phyloP scores from a whole-genome alignment of 2,113 vertebrate genomes.

The Montifringilla adamsi region DNA sequence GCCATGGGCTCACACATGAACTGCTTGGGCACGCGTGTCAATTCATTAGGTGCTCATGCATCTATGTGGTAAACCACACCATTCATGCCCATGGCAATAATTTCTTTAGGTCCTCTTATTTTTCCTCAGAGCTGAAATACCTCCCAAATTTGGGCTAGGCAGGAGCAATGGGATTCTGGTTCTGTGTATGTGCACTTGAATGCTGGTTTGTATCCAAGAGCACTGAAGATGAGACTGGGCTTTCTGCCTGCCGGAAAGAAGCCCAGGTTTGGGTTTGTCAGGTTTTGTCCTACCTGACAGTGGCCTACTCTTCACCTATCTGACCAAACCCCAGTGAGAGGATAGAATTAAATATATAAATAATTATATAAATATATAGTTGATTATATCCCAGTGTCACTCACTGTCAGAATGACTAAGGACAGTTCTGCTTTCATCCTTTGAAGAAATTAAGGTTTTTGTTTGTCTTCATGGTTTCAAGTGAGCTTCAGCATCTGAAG shows the following conservation, averaged over 20 bases:
- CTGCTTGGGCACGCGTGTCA: rapidly evolving
- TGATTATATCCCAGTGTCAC: not conserved
- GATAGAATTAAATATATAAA: not conserved
- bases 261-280: not conserved
- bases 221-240: not conserved
- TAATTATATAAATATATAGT: not conserved
- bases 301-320: not conserved
- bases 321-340: not conserved
- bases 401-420: not conserved
- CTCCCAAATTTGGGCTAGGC: not conserved
- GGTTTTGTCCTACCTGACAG: not conserved
- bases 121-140: not conserved
- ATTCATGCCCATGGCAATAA: not conserved
- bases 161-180: not conserved
- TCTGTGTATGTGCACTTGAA: rapidly evolving
- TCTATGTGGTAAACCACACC: not conserved
- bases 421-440: not conserved
- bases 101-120: not conserved
- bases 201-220: not conserved
- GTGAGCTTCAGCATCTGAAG: not conserved
- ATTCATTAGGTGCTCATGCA: not conserved
- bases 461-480: not conserved
- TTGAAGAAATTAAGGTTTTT: not conserved
- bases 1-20: not conserved
- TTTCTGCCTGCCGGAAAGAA: not conserved